Evolutionary conservation across 1,140 invertebrate species (phyloP).

Genomic region (Meloidogyne hapla): DNA sequence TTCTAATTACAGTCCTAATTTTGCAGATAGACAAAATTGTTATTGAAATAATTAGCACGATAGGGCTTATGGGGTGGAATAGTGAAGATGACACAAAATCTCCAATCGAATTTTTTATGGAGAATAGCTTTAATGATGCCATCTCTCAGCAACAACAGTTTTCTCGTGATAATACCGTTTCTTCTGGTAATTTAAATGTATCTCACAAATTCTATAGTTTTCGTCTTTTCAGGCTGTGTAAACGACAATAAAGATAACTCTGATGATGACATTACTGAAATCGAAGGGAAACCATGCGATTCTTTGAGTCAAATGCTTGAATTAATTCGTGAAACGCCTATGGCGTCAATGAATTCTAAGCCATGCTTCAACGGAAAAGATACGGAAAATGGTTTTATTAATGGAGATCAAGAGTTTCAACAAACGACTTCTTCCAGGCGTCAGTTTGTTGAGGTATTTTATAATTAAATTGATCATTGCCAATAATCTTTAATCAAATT

Average conservation of each 20-base stretch:
- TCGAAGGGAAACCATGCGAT: not conserved
- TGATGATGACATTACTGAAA: not conserved
- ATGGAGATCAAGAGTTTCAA: not conserved
- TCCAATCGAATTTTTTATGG: not conserved
- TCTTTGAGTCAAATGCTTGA: not conserved
- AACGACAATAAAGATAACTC: not conserved
- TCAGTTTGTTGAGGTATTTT: not conserved
- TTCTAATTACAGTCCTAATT: too few species aligned
- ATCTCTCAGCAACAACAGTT: not conserved
- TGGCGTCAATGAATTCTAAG: not conserved
- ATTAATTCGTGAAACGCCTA: not conserved
- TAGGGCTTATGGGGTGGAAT: not conserved
- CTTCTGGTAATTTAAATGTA: not conserved
- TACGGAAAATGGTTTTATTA: not conserved
- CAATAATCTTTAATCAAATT: too few species aligned
- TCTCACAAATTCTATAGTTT: not conserved
- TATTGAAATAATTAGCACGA: conserved; percentile 21
- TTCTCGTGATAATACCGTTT: not conserved
- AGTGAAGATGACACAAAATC: not conserved
- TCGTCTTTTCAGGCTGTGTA: not conserved
- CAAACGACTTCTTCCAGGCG: not conserved
- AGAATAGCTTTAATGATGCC: not conserved
- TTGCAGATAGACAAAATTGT: conserved; percentile 23
- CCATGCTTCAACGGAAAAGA: not conserved
- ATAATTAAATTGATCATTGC: not conserved